Base-by-base conservation (phyloP, 2,888 invertebrate species). In the Nezara viridula region DNA sequence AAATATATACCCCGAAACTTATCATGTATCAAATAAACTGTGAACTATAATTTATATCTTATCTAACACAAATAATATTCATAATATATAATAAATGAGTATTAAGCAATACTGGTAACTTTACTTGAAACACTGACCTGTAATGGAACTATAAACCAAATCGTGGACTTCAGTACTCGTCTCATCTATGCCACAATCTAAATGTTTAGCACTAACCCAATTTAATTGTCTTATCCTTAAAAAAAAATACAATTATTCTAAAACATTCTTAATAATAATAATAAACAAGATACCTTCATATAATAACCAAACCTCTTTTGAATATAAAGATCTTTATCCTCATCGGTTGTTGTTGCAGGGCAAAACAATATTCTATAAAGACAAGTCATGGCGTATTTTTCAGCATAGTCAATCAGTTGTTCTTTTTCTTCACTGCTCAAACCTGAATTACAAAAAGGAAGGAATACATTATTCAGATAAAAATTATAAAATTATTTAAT, bases 171-270 rank as follows among this genome's bases (percentile, higher is more conserved):
- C 95, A 0, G 96, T 95, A 92, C 96, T 96, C 19, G 95, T 95
- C 92, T 98, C 96, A 92, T 98, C 97, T 91, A 99, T 96, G 91
- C 96, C 95, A 92, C 98, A 98, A 92, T 98, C 98, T 89, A 99
- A 94, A 93, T 98, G 98, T 90, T 96, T 96, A 88, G 98, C 96
- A 90, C 98, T 98, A 16, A 99, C 97, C 99, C 99, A 99, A 93
- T 98, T 97, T 89, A 99, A 94, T 92, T 98, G 97, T 86, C 99
- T 96, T 92, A 99, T 99, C 90, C 98, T 94, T 90, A 24, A 91
- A 90, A 90, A 50, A 90, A 89, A 24, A n/a, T 50, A 40, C 12
- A n/a, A 52, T 37, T 24, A 87, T 60, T 40, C 19, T 24, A 16
- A 37, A 66, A 44, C 24, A 40, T n/a, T 50, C 14, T 27, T 24